Conservation (phyloP, 2,797 vertebrate species). For the Glossophaga mutica region DNA sequence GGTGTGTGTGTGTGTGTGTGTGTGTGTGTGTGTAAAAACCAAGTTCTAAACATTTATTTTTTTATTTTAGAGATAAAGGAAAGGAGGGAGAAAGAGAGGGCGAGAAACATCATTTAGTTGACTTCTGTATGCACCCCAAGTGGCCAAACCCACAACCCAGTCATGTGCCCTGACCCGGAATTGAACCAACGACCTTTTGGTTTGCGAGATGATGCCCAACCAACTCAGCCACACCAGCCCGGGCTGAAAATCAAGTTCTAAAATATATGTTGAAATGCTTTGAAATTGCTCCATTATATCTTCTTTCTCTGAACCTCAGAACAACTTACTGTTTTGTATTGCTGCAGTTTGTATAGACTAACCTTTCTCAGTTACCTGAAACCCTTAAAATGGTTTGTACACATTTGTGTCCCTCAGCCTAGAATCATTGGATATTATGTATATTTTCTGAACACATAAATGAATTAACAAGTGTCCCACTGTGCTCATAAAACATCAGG, state of each 20-base stretch:
- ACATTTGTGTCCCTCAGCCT: not conserved
- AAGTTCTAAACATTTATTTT: too few species aligned
- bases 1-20: not conserved
- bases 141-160: too few species aligned
- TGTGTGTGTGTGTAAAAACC: not conserved
- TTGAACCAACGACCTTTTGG: too few species aligned
- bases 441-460: not conserved
- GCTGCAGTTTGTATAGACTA: not conserved
- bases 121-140: too few species aligned
- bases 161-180: too few species aligned
- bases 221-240: too few species aligned
- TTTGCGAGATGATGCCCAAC: too few species aligned
- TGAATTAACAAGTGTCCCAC: not conserved
- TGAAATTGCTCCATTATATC: not conserved
- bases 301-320: not conserved
- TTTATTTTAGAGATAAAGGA: not conserved
- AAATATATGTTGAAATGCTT: not conserved
- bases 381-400: not conserved
- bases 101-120: too few species aligned
- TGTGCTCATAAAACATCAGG: not conserved
- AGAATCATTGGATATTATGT: not conserved
- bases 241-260: conserved; percentile 14
- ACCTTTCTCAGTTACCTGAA: not conserved
- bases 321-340: not conserved
- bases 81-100: not conserved